phyloP scores from a whole-genome alignment of 1,140 invertebrate genomes.

The Ostrea denselamellosa region DNA sequence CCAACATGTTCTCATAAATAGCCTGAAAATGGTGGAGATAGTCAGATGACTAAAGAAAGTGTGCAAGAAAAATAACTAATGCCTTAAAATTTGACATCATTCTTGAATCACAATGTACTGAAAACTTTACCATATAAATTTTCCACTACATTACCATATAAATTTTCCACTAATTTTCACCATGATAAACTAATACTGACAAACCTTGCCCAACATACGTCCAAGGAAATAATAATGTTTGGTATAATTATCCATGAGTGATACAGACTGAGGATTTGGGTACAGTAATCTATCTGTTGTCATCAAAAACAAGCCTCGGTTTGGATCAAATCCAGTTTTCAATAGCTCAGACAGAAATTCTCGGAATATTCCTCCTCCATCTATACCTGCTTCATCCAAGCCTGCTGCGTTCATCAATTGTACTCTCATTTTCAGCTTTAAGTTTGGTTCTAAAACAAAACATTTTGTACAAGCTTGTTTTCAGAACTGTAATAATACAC shows the following conservation, averaged over 20 bases:
- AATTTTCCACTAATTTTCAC: background rate
- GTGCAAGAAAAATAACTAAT: too few species aligned
- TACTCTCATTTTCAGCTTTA: conserved; percentile 91
- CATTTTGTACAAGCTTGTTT: background rate
- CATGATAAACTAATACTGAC: background rate
- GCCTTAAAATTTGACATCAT: background rate
- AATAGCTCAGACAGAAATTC: conserved; percentile 86
- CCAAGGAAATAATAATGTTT: conserved; percentile 98
- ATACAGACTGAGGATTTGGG: conserved; percentile 94
- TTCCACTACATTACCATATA: background rate
- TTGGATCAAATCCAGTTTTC: conserved; percentile 97
- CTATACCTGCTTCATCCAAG: conserved; percentile 94
- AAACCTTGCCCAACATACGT: conserved; percentile 93
- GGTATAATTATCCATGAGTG: conserved; percentile 90
- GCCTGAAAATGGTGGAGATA: conserved; percentile 81
- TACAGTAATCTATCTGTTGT: conserved; percentile 96
- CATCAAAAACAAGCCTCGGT: conserved; percentile 94
- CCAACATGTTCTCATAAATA: conserved; percentile 95
- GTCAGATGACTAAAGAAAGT: background rate
- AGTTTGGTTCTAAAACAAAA: conserved; percentile 86
- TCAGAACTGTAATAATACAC: background rate
- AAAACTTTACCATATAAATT: background rate
- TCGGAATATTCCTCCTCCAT: conserved; percentile 93
- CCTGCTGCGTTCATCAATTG: conserved; percentile 94
- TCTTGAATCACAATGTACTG: background rate